These are phyloP conservation scores for Chloebia gouldiae DNA, from an alignment of 2,113 vertebrate species.

Conservation along the genomic window DNA sequence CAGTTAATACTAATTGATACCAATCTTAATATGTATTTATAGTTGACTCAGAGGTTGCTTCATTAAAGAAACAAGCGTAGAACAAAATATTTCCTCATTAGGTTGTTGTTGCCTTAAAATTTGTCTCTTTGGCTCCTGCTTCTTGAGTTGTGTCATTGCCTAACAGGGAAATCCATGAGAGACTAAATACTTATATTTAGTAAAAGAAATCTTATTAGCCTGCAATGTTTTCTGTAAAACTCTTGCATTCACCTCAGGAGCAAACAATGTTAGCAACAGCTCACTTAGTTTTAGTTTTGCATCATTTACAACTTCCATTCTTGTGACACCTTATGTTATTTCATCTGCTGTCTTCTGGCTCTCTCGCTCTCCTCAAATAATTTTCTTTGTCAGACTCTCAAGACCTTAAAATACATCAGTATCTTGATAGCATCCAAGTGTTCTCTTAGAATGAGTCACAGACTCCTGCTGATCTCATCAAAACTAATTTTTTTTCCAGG, in stretches of 20 bases:
- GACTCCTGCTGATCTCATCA: neutral
- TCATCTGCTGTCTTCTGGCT: neutral
- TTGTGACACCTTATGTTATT: neutral
- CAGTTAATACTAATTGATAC: neutral
- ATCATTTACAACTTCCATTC: neutral
- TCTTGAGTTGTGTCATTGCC: neutral
- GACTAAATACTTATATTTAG: neutral
- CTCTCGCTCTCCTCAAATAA: neutral
- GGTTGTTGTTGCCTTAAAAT: neutral
- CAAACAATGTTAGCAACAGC: neutral
- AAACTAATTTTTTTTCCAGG: neutral
- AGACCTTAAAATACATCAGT: neutral
- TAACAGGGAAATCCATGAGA: neutral
- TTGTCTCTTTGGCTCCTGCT: neutral
- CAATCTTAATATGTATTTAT: neutral
- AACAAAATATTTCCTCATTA: neutral
- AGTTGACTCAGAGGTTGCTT: neutral
- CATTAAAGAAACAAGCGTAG: neutral
- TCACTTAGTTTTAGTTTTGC: neutral
- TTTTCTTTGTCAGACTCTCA: neutral
- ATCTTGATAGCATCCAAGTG: neutral
- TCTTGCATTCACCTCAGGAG: neutral
- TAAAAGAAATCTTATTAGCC: neutral
- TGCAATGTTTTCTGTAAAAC: neutral
- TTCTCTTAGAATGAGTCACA: neutral